A percentile compares a stretch with the other conserved stretches of the same genome.
phyloP scores from a whole-genome alignment of 2,888 invertebrate genomes.

The Geophilus truncorum region DNA sequence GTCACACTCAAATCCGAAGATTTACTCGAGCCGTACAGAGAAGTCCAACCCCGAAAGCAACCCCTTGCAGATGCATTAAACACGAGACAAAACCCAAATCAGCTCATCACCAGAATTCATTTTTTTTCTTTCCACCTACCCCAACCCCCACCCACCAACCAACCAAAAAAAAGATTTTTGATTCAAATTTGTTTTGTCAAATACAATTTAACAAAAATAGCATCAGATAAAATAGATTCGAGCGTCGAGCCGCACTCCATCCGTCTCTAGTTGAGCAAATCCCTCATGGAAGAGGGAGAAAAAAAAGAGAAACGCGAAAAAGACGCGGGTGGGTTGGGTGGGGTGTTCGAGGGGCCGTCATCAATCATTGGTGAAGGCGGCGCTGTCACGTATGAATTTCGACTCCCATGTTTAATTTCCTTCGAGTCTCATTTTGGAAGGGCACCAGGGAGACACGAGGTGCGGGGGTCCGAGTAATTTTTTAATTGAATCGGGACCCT shows the following conservation, averaged over 20 bases:
- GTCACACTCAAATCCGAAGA: conserved; percentile 19
- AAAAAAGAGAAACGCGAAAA: background rate
- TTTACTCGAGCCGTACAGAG: conserved; percentile 15
- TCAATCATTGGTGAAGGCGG: conserved; percentile 34
- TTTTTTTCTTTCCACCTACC: no score
- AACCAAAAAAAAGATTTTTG: background rate
- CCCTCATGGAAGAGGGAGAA: background rate
- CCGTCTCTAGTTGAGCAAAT: conserved; percentile 3
- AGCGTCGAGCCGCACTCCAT: background rate
- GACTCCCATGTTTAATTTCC: conserved; percentile 33
- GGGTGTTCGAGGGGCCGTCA: conserved; percentile 29
- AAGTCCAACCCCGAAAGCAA: conserved; percentile 16
- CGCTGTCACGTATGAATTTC: conserved; percentile 33
- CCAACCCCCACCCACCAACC: no score
- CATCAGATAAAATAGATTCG: conserved; percentile 20
- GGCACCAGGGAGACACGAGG: conserved; percentile 25
- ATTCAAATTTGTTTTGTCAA: conserved; percentile 19
- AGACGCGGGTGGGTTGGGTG: background rate
- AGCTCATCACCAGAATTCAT: background rate
- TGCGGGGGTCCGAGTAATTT: conserved; percentile 27
- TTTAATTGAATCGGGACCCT: conserved; percentile 29
- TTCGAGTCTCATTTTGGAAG: conserved; percentile 32
- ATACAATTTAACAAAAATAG: background rate
- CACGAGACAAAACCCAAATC: conserved; percentile 3
- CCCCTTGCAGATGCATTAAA: background rate